Conservation (phyloP, 2,888 invertebrate genomes). For the Lasiommata megera region DNA sequence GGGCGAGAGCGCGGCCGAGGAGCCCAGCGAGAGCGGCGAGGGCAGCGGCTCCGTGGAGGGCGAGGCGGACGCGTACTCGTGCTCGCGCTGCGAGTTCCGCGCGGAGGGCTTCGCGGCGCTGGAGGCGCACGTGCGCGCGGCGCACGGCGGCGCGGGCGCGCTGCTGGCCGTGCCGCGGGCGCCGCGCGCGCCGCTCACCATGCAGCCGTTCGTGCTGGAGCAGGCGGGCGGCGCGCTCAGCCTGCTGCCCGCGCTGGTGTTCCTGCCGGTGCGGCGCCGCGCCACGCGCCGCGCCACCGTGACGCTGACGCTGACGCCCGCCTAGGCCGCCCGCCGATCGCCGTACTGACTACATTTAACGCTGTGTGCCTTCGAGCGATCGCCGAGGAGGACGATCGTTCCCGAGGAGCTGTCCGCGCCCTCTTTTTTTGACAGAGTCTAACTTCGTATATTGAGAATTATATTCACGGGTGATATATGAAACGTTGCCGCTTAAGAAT, state of each 20-base stretch:
- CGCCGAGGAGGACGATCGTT: conserved; percentile 82
- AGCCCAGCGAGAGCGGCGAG: conserved; percentile 37
- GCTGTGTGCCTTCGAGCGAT: conserved; percentile 93
- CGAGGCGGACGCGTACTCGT: conserved; percentile 61
- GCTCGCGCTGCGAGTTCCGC: conserved; percentile 73
- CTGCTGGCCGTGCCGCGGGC: conserved; percentile 83
- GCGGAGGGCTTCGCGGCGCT: conserved; percentile 72
- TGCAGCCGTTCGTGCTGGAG: conserved; percentile 96
- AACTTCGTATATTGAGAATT: conserved; percentile 80
- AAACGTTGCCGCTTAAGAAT: conserved; percentile 79
- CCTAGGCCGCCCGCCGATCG: conserved; percentile 83
- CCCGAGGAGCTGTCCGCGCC: conserved; percentile 70
- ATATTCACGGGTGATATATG: conserved; percentile 82
- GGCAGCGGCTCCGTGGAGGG: conserved; percentile 50
- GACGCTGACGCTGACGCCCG: conserved; percentile 96
- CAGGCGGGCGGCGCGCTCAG: conserved; percentile 80
- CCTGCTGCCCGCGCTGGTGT: conserved; percentile 95
- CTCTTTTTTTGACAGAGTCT: conserved; percentile 70
- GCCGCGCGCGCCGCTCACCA: conserved; percentile 85
- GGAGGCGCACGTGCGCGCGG: conserved; percentile 73
- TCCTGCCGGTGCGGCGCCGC: conserved; percentile 94
- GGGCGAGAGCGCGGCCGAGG: conserved; percentile 42
- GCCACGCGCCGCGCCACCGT: conserved; percentile 93
- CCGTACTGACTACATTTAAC: conserved; percentile 83
- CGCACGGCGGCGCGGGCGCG: conserved; percentile 76